Conservation (phyloP, 2,888 invertebrate species). For the Aphidius colemani region DNA sequence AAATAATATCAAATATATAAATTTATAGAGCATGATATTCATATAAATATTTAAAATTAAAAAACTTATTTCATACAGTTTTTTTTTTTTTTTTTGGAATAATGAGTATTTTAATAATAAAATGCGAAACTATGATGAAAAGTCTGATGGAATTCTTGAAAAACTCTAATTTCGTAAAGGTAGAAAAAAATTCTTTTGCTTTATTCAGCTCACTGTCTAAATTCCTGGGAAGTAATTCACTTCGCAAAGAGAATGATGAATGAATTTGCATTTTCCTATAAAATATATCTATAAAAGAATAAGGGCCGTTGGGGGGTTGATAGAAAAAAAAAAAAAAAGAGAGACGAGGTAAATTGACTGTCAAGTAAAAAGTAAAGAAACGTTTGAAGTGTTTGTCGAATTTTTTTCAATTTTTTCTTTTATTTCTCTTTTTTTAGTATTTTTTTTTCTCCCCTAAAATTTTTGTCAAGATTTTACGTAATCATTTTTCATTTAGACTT, state of each 20-base stretch:
- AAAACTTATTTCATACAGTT: not conserved
- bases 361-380: constrained; percentile 17
- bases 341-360: constrained; percentile 8
- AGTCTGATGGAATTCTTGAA: no score
- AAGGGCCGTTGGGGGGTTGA: not conserved
- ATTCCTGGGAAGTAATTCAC: constrained; percentile 1
- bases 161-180: no score
- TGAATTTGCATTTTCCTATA: constrained; percentile 35
- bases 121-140: no score
- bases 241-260: constrained; percentile 31
- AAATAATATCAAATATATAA: constrained; percentile 11
- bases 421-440: no score
- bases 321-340: not conserved
- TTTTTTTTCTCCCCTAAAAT: no score
- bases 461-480: no score
- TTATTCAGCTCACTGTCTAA: constrained; percentile 16
- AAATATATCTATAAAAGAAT: constrained; percentile 14
- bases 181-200: not conserved
- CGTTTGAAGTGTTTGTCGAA: constrained; percentile 34
- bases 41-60: constrained; percentile 1
- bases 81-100: not conserved
- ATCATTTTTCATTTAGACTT: no score
- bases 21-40: not conserved
- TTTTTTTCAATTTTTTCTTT: constrained; percentile 24
- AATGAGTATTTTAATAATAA: no score